Evolutionary conservation across 2,888 invertebrate species (phyloP).

Genomic region (Eudiplozoon nipponicum): DNA sequence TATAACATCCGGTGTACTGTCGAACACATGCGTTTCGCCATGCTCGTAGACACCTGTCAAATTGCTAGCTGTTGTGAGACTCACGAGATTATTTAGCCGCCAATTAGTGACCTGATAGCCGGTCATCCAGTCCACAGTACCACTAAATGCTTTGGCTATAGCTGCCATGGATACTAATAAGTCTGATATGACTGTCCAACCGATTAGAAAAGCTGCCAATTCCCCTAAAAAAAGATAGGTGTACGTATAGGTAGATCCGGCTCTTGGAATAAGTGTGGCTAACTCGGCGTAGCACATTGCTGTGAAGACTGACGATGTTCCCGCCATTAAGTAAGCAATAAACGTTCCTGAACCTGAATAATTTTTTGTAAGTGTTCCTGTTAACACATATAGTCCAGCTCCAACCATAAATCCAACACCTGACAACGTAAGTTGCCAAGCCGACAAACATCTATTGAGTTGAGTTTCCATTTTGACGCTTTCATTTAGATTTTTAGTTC

Average conservation of each 20-base stretch:
- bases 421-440: constrained; percentile 12
- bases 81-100: constrained; percentile 6
- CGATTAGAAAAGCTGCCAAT: constrained; percentile 14
- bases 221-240: constrained; percentile 15
- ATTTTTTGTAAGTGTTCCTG: constrained; percentile 11
- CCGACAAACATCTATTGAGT: constrained; percentile 12
- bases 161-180: constrained; percentile 12
- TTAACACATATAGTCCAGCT: constrained; percentile 16
- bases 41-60: too few relatives aligned
- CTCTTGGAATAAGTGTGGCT: constrained; percentile 15
- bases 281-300: constrained; percentile 16
- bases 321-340: constrained; percentile 12
- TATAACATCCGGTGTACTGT: constrained; percentile 8
- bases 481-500: too few relatives aligned
- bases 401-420: constrained; percentile 13
- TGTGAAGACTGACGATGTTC: constrained; percentile 8
- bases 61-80: not conserved
- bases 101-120: constrained; percentile 13
- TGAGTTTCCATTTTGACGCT: constrained; percentile 11
- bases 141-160: constrained; percentile 14
- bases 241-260: constrained; percentile 13
- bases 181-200: constrained; percentile 17
- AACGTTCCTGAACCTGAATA: constrained; percentile 10
- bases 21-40: not conserved
- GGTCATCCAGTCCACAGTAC: constrained; percentile 12